Evolutionary conservation across 37 sponge, comb jelly and placozoan genomes (phyloP), one percentile per base, ranked within the genome.

Genomic region (Aphrocallistes beatrix): DNA sequence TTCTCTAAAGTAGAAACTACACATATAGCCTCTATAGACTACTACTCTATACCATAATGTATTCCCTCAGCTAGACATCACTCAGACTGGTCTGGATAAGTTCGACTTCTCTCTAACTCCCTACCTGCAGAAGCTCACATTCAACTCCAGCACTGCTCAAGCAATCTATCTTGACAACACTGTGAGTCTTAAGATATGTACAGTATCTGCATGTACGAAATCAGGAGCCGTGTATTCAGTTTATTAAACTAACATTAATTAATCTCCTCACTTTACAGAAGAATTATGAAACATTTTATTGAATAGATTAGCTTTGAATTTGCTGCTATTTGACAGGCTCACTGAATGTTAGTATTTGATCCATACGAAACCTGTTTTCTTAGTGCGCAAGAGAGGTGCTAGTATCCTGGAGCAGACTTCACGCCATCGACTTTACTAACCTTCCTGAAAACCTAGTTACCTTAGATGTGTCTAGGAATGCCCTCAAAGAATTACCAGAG

Each of bases 401-500:
- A 23, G 19, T 38, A 37, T 82, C 83, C 25, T 36, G 83, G 8
- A 30, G 83, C 1, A n/a, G 38, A n/a, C 39, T 82, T 1, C 19
- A 82, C 6, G 32, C 9, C 32, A 82, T 82, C 83, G 32, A 36
- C 8, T 25, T 60, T 19, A 30, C 10, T 13, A 60, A 19, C 25
- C 21, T 81, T 17, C 48, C 82, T 37, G 1, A 36, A 32, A 86
- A 81, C 37, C 81, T 86, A 38, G 81, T 81, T 17, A 38, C 47
- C 0, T 6, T 86, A 39, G 86, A 86, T 39, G 38, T 86, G 19
- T 51, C 86, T 36, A 91, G 91, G 85, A 91, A 91, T 83, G 84
- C 89, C 3, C 87, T 94, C 34, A 83, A 87, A 17, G 38, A 38
- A 9, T 82, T 94, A 0, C 94, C 94, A 10, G 92, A 88, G 51